phyloP scores from a whole-genome alignment of 2,888 invertebrate genomes.

The Plebejus anna region DNA sequence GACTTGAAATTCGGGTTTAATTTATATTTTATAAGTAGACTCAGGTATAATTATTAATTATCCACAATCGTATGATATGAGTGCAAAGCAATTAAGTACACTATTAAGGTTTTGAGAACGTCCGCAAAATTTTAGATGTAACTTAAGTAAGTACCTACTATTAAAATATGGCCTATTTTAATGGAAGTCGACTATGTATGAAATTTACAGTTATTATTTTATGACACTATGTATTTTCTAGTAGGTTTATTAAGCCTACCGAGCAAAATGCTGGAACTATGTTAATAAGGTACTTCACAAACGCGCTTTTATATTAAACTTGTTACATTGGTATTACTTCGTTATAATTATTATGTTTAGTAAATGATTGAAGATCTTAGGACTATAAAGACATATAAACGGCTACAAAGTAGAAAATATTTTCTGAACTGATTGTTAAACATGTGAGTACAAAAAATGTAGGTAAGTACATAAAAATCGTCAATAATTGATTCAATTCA shows the following conservation, averaged over 20 bases:
- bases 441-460: slow-evolving; percentile 39
- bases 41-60: neutral
- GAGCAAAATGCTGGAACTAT: slow-evolving; percentile 1
- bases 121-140: neutral
- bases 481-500: slow-evolving; percentile 19
- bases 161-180: neutral
- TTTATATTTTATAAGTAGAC: slow-evolving; percentile 6
- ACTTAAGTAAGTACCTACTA: neutral
- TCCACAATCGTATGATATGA: slow-evolving; percentile 20
- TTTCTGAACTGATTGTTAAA: slow-evolving; percentile 38
- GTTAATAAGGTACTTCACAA: slow-evolving; percentile 23
- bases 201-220: neutral
- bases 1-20: slow-evolving; percentile 19
- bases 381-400: slow-evolving; percentile 42
- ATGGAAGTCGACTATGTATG: slow-evolving; percentile 1
- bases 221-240: neutral
- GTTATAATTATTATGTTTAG: slow-evolving; percentile 38
- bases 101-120: neutral
- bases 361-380: slow-evolving; percentile 42
- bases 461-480: no score
- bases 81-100: slow-evolving; percentile 8
- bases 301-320: slow-evolving; percentile 20
- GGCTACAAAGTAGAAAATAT: slow-evolving; percentile 41
- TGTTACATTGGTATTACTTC: slow-evolving; percentile 20
- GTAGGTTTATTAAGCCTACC: slow-evolving; percentile 25